These are phyloP conservation scores for Macheiramphus alcinus DNA, from an alignment of 2,113 vertebrate species.

Conservation along the genomic window DNA sequence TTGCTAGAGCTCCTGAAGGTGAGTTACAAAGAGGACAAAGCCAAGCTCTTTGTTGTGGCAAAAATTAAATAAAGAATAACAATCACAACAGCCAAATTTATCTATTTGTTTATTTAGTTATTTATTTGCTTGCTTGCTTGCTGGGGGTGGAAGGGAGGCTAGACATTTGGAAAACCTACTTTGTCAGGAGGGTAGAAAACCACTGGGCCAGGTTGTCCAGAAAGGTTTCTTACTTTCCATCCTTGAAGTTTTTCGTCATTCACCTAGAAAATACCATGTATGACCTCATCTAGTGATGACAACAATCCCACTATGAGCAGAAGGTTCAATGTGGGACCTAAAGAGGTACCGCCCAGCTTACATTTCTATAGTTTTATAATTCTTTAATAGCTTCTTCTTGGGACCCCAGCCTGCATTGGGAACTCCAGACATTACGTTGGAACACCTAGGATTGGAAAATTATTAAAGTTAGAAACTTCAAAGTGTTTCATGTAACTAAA, in stretches of 20 bases:
- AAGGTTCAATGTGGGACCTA: neutral
- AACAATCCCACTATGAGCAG: neutral
- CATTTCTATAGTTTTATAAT: neutral
- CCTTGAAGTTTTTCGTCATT: neutral
- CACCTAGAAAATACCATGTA: neutral
- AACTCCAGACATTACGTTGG: neutral
- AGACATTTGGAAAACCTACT: neutral
- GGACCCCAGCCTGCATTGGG: rapidly evolving
- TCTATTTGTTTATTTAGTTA: rapidly evolving
- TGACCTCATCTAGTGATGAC: neutral
- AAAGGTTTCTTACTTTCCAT: rapidly evolving
- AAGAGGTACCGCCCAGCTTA: neutral
- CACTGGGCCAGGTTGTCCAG: neutral
- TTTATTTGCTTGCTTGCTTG: rapidly evolving
- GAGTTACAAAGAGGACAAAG: neutral
- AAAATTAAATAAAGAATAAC: neutral
- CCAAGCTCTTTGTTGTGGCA: neutral
- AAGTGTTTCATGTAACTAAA: neutral
- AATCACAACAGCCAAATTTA: neutral
- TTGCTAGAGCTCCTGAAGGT: neutral
- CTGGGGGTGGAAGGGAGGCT: rapidly evolving
- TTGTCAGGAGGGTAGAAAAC: neutral
- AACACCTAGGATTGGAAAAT: neutral
- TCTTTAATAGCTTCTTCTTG: neutral
- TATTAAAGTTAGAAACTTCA: neutral